phyloP scores from a whole-genome alignment of 2,113 vertebrate species.

The Anolis sagrei region DNA sequence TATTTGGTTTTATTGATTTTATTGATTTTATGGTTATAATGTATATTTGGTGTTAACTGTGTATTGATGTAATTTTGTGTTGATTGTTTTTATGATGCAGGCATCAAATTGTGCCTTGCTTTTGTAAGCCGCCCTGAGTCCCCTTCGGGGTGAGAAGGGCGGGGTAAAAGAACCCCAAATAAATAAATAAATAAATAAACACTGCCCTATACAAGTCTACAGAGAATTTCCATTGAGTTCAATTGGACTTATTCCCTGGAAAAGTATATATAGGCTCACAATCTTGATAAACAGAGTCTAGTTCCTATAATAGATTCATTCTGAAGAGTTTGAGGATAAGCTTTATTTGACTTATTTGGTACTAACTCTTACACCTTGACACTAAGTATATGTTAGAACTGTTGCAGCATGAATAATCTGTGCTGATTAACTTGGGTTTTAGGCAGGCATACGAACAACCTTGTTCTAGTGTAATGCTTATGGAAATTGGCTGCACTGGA shows the following conservation, averaged over 20 bases:
- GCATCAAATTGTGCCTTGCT: no score
- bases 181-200: no score
- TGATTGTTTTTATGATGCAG: no score
- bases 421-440: conserved; percentile 5
- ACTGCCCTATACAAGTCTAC: neutral
- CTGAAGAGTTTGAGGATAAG: neutral
- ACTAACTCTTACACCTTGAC: fast-evolving
- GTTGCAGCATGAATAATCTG: conserved; percentile 6
- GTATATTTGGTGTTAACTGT: no score
- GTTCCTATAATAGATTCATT: neutral
- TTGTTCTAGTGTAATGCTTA: neutral
- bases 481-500: neutral
- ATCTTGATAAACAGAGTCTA: neutral
- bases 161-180: no score
- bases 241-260: neutral
- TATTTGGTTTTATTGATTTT: no score
- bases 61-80: no score
- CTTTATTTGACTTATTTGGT: neutral
- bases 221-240: neutral
- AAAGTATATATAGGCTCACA: neutral
- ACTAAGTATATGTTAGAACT: fast-evolving
- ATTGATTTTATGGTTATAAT: no score
- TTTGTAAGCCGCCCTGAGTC: no score
- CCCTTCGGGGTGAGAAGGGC: no score
- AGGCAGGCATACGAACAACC: neutral